Base-by-base conservation (phyloP, 1,140 invertebrate genomes). In the Tetragonula clypearis region DNA sequence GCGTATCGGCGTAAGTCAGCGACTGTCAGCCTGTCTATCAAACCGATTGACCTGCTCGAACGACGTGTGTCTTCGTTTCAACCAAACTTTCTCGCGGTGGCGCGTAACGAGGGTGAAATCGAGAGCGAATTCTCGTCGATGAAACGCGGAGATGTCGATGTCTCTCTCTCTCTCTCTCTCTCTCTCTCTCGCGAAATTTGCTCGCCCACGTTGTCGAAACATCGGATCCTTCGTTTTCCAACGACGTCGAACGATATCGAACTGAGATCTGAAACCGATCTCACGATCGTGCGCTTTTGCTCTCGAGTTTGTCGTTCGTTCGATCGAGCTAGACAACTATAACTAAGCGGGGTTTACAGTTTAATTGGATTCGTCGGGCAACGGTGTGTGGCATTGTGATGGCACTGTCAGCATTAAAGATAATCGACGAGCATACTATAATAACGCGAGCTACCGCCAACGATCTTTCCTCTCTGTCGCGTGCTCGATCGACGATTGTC, bases 341-440 rank as follows among this genome's bases (percentile, higher is more conserved):
- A 56, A 30, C 30, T 30, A 30, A 30, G 1, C 1, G 30, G 30
- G 30, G 30, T 30, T 30, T 53, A 58, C 35, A 30, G 74, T 53
- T 83, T 77, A 83, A 83, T 83, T 58, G 73, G 8, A 41, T 73
- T 84, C 82, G n/a, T n/a, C n/a, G n/a, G n/a, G n/a, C n/a, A 75
- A 17, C n/a, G n/a, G 14, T 8, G 19, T 5, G 19, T 19, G 11
- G 11, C 30, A 69, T 68, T 17, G 62, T 17, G 30, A 77, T 30
- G 30, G 30, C 21, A 12, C 30, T 30, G 58, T 41, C 17, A 1
- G 68, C 68, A n/a, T 79, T 62, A 84, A 79, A 84, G 30, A 79
- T 84, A 79, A 84, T 84, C 82, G 66, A n/a, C 66, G 30, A 35
- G 75, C n/a, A 62, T 78, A 30, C 82, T 75, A 72, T 68, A 72